Conservation (phyloP, 2,797 vertebrate species). For the Galago senegalensis region DNA sequence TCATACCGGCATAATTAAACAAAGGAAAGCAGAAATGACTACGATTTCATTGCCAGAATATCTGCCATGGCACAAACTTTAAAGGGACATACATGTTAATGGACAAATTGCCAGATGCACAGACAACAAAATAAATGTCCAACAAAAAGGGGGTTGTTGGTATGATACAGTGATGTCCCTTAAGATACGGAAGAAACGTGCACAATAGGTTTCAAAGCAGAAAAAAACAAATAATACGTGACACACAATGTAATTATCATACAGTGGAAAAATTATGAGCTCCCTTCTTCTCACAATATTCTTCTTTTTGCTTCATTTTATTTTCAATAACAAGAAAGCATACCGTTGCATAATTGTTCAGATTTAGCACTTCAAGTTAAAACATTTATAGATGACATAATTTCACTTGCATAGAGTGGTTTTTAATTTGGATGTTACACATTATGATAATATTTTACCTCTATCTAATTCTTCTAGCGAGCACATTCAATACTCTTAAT, state of each 20-base stretch:
- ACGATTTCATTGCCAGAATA: neutral
- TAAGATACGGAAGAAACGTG: neutral
- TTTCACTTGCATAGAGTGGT: neutral
- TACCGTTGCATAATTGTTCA: neutral
- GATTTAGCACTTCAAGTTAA: neutral
- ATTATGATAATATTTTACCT: neutral
- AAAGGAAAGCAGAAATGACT: neutral
- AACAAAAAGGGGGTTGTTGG: neutral
- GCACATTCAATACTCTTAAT: neutral
- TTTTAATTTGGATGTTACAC: neutral
- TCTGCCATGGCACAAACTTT: neutral
- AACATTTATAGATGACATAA: neutral
- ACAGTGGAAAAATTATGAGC: neutral
- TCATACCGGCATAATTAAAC: too few species aligned
- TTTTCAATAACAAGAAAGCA: neutral
- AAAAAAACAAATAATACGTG: neutral
- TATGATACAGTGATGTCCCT: neutral
- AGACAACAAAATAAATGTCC: neutral
- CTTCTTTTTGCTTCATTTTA: neutral
- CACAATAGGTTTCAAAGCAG: neutral
- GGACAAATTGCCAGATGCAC: neutral
- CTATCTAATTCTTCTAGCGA: neutral
- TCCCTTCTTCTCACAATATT: neutral
- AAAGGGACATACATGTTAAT: neutral
- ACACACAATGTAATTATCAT: neutral